Base-by-base conservation (phyloP, 1,140 invertebrate species). In the Leguminivora glycinivorella region DNA sequence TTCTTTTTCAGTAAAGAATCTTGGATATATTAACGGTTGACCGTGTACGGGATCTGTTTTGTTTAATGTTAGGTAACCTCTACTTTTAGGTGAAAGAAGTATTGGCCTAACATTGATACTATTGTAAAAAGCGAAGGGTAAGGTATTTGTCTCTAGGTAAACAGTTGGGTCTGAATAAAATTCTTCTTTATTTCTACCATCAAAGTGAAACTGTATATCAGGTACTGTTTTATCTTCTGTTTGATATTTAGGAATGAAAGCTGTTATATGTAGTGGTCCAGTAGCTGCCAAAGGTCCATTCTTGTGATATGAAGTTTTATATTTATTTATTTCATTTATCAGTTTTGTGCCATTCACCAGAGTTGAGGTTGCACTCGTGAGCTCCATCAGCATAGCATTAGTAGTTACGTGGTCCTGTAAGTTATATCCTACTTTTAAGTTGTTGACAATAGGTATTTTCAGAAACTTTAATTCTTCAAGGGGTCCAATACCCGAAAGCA, bases 21-120 rank as follows among this genome's bases (percentile, higher is more conserved):
- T 96, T 0, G 97, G 94, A 81, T 96, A 94, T 26, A 98, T 96
- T 22, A 95, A 85, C 0, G 97, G 97, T 75, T 95, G 94, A 6
- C 94, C 92, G 52, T 93, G 93, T 14, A 81, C 47, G 5, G 96
- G 96, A 91, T 97, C 93, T 4, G 85, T 94, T 73, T 90, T 92
- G 70, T 93, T 92, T 0, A 97, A 86, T 71, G 92, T 93, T 34
- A 97, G 89, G 52, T 86, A 93, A 2, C 96, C 96, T 56, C 92
- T 90, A 56, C 95, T 95, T 81, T 94, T 94, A 0, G 96, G 96
- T 47, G 93, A 84, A 72, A 96, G 67, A 0, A 95, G 83, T 83
- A 95, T 94, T n/a, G 92, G 94, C 74, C 84, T 92, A 7, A 82
- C 84, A 56, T 83, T 83, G 24, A 88, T 83, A 58, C 85, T 83